Evolutionary conservation across 2,797 vertebrate genomes (phyloP), one percentile per base, ranked within the genome.

Genomic region (Xerus rutilus): DNA sequence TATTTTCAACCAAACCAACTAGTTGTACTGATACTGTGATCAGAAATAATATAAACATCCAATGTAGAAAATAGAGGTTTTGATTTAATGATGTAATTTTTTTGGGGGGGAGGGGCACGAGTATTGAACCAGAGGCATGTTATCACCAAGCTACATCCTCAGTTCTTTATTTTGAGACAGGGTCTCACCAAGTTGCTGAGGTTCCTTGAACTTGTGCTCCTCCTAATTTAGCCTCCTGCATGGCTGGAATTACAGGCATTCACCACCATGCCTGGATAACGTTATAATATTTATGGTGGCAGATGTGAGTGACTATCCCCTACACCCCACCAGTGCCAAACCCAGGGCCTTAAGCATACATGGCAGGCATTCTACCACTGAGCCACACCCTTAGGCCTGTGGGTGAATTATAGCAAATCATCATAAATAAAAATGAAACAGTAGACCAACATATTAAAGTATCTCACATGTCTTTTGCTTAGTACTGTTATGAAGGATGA

Each of bases 381-480:
- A 32, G n/a, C 8, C 49, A 62, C 11, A 21, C 47, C 15, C 91
- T 17, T 32, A 62, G 32, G 10, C 21, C 21, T 13, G 5, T 76
- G 30, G 30, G 7, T 45, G 49, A 25, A 59, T 69, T 47, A 21
- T 25, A 73, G 21, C 87, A 90, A 93, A 88, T 57, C 18, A 89
- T 62, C 73, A 59, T 72, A 95, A 82, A 94, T 74, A 43, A 94
- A 90, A 95, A 82, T 43, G 14, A 95, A 96, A 74, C 62, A 88
- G 6, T 91, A 70, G 32, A 69, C 35, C 76, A 96, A 85, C 39
- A 93, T 43, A 89, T 57, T 77, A 47, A 86, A 65, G 25, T 65
- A 81, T n/a, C n/a, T 90, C n/a, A n/a, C 45, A 59, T 86, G n/a
- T 5, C 2, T 84, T 97, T 47, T 92, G 59, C 49, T 90, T 94